phyloP scores from a whole-genome alignment of 2,113 vertebrate species.

The Myotis davidii region DNA sequence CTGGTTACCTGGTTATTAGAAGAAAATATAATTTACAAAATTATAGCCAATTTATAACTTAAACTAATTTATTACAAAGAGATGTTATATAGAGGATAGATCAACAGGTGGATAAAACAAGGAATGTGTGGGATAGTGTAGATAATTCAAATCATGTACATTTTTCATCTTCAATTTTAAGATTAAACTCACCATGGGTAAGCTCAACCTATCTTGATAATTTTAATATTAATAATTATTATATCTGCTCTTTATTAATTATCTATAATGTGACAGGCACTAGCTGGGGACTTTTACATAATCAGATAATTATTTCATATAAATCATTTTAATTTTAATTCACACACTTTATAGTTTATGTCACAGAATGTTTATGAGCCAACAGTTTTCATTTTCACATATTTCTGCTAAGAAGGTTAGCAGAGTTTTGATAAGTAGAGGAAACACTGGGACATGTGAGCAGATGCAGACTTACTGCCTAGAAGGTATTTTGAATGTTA shows the following conservation, averaged over 20 bases:
- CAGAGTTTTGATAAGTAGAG: constrained; percentile 59
- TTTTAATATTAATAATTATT: not conserved
- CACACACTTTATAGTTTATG: not conserved
- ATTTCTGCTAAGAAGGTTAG: constrained; percentile 56
- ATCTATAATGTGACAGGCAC: not conserved
- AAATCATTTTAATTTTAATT: not conserved
- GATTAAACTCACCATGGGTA: not conserved
- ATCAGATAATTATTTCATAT: not conserved
- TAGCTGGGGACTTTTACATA: not conserved
- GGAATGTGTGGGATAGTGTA: rapidly evolving
- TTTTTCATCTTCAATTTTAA: not conserved
- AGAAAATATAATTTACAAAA: not conserved
- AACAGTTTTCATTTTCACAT: constrained; percentile 45
- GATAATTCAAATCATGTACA: not conserved
- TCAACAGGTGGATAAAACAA: not conserved
- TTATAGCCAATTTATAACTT: not conserved
- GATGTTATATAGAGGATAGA: not conserved
- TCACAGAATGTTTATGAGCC: not conserved
- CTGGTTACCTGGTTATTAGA: not conserved
- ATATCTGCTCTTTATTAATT: not conserved
- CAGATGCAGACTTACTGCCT: constrained; percentile 61
- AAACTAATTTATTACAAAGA: not conserved
- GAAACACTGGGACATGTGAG: constrained; percentile 48
- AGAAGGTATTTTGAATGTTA: constrained; percentile 69
- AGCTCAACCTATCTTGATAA: not conserved